A percentile compares a stretch with the other conserved stretches of the same genome.
These are phyloP conservation scores for Crocallis elinguaria DNA, from an alignment of 2,888 invertebrate genomes.

Conservation along the genomic window DNA sequence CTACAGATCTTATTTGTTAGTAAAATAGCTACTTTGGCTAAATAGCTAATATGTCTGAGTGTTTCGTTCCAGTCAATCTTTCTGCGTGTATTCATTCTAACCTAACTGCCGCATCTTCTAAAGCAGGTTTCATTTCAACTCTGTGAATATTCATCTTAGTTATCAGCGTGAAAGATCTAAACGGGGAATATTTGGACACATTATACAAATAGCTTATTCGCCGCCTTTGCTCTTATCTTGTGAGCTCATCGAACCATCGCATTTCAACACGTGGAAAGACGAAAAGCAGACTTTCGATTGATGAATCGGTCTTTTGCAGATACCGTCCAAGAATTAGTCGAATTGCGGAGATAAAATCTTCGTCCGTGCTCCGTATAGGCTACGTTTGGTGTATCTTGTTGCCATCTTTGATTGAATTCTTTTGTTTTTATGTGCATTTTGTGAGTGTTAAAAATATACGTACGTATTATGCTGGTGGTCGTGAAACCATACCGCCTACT, in stretches of 20 bases:
- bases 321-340: constrained; percentile 52
- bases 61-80: no score
- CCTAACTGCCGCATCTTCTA: constrained; percentile 1
- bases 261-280: constrained; percentile 56
- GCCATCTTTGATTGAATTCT: no score
- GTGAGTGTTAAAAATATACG: neutral
- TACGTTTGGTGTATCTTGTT: no score
- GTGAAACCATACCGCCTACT: no score
- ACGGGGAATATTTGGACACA: constrained; percentile 63
- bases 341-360: constrained; percentile 50
- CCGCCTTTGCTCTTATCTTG: constrained; percentile 65
- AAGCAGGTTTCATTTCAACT: constrained; percentile 42
- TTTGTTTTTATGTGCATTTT: no score
- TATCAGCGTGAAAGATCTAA: constrained; percentile 64
- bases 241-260: constrained; percentile 53
- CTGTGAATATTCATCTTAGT: constrained; percentile 52
- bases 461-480: no score
- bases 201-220: constrained; percentile 74
- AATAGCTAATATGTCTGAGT: no score
- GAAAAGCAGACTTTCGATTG: constrained; percentile 44
- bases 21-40: no score
- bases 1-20: no score
- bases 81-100: no score
- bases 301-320: constrained; percentile 49
- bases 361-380: neutral